Evolutionary conservation across 2,113 vertebrate species (phyloP).

Genomic region (Eretmochelys imbricata): DNA sequence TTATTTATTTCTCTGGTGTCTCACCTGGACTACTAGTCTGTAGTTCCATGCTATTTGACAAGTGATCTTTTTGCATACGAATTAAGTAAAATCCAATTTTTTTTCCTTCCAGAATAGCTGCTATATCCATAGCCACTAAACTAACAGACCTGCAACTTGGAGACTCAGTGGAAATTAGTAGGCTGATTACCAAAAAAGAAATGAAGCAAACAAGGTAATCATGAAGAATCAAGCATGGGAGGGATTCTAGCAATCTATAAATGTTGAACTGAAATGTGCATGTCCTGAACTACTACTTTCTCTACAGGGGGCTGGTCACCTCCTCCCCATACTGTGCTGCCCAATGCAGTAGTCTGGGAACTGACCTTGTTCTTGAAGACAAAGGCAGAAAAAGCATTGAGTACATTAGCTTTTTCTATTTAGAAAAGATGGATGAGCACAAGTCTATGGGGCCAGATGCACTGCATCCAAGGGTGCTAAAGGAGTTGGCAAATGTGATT

Average conservation of each 20-base stretch:
- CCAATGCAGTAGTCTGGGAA: too few species aligned
- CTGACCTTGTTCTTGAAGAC: too few species aligned
- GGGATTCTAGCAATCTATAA: not conserved
- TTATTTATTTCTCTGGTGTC: not conserved
- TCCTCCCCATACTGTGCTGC: too few species aligned
- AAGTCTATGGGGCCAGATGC: too few species aligned
- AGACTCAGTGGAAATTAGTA: slow-evolving; percentile 93
- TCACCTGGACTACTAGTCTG: not conserved
- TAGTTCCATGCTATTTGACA: not conserved
- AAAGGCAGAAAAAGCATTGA: too few species aligned
- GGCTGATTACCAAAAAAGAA: slow-evolving; percentile 95
- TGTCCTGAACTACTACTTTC: too few species aligned
- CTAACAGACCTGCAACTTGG: slow-evolving; percentile 95
- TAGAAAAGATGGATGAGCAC: too few species aligned
- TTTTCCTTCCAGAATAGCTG: slow-evolving; percentile 87
- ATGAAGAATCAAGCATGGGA: not conserved
- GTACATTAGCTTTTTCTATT: too few species aligned
- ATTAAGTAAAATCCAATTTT: slow-evolving; percentile 4
- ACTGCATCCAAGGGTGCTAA: too few species aligned
- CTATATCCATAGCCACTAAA: slow-evolving; percentile 95
- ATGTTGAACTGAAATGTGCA: not conserved
- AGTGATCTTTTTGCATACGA: not conserved
- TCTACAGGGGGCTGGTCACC: too few species aligned
- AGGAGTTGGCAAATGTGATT: too few species aligned
- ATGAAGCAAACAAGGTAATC: slow-evolving; percentile 90